Evolutionary conservation across 2,888 invertebrate species (phyloP), one percentile per base, ranked within the genome.

Genomic region (Ichneumoninae sp.): DNA sequence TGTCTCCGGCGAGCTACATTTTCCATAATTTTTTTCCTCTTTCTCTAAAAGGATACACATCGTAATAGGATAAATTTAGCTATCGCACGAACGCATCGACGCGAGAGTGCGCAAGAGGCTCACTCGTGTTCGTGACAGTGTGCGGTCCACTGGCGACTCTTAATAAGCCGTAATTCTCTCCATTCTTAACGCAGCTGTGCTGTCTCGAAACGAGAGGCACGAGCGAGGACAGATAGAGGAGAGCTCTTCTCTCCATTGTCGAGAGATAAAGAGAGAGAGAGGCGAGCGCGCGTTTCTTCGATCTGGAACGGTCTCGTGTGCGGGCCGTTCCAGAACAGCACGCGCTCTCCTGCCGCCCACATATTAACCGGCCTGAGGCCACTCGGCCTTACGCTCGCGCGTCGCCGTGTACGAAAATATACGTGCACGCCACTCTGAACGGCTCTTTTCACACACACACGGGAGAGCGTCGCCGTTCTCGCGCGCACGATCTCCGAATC

Each of bases 111-210:
- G 40, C 40, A 33, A 33, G 33, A 6, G 40, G 40, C 7, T 10
- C 13, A 16, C 44, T 3, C 16, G 44, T 16, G 16, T 10, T 40
- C 54, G 71, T 57, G 71, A 54, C 71, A 19, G 44, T 26, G 60
- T 57, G 72, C 60, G 22, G 60, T 22, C 60, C 16, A 54, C 57
- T 52, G 33, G 13, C 8, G 75, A 50, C 50, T 75, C 22, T 75
- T 65, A 65, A 75, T 75, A 65, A 75, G 75, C 52, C 50, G 75
- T 65, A 75, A 75, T 75, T 75, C 65, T 54, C 54, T n/a, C 62
- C 26, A 33, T 62, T 62, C 50, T 22, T 62, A 50, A 33, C 75
- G 75, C 65, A 75, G 75, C 65, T 75, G 75, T 75, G 65, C 30
- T 1, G 22, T 62, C 60, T 62, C 74, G 74, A 19, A 52, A 47